These are phyloP conservation scores for Athrips mouffetella DNA, from an alignment of 2,888 invertebrate species.

Conservation along the genomic window DNA sequence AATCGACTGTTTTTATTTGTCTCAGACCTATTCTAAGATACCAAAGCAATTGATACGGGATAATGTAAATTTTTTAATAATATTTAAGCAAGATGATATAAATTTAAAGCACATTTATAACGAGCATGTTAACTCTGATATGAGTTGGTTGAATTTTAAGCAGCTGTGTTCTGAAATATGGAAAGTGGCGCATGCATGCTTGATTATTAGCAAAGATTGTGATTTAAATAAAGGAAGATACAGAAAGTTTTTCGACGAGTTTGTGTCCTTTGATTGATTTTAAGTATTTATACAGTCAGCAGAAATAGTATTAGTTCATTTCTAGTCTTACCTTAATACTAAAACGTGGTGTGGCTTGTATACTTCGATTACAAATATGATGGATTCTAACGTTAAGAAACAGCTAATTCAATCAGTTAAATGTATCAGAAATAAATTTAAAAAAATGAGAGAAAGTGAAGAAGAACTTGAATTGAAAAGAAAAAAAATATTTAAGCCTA, in stretches of 20 bases:
- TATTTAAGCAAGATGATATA: constrained; percentile 34
- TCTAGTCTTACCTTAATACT: neutral
- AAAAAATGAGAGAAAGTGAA: neutral
- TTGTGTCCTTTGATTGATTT: neutral
- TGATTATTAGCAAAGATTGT: constrained; percentile 28
- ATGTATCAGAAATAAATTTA: constrained; percentile 9
- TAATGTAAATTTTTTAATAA: constrained; percentile 27
- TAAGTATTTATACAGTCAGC: neutral
- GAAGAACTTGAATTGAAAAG: neutral
- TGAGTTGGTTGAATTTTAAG: constrained; percentile 27
- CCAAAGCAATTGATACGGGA: constrained; percentile 35
- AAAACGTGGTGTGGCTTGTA: neutral
- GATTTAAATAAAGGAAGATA: constrained; percentile 12
- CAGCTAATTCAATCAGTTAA: constrained; percentile 12
- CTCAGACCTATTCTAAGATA: constrained; percentile 34
- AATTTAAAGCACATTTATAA: constrained; percentile 35
- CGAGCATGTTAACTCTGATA: constrained; percentile 31
- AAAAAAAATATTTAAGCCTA: constrained; percentile 6
- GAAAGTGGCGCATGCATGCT: constrained; percentile 17
- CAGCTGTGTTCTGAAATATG: constrained; percentile 22
- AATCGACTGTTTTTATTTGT: constrained; percentile 21
- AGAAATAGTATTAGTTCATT: neutral
- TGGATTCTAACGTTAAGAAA: constrained; percentile 1
- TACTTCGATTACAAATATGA: too few species aligned
- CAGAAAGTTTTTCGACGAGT: constrained; percentile 8